These are phyloP conservation scores for Danio jaintianensis DNA, from an alignment of 2,797 vertebrate species.

Conservation along the genomic window DNA sequence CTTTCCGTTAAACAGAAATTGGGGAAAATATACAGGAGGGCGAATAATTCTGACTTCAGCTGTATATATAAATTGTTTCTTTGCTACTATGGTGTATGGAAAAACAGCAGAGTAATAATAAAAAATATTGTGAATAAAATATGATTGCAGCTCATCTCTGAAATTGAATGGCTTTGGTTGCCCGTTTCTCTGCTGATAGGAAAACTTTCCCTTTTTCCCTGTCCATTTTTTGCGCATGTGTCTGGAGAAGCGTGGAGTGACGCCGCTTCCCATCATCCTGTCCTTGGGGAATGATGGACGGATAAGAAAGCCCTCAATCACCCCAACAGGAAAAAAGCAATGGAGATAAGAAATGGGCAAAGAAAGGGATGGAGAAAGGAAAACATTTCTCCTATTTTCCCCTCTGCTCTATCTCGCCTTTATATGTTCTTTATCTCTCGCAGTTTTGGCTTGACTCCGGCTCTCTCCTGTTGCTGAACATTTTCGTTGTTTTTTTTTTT, in stretches of 20 bases:
- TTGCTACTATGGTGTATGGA: not conserved
- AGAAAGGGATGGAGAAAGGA: slow-evolving; percentile 55
- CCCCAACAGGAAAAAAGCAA: slow-evolving; percentile 58
- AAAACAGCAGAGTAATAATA: not conserved
- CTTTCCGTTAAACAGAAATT: too few species aligned
- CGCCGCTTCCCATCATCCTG: slow-evolving; percentile 52
- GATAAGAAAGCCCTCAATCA: slow-evolving; percentile 62
- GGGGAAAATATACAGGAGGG: too few species aligned
- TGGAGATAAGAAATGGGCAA: slow-evolving; percentile 57
- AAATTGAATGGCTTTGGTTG: not conserved
- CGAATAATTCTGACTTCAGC: too few species aligned
- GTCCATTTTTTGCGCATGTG: slow-evolving; percentile 10
- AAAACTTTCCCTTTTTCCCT: slow-evolving; percentile 17
- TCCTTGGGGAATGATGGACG: slow-evolving; percentile 63
- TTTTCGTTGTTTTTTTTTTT: slow-evolving; percentile 3
- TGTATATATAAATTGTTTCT: too few species aligned
- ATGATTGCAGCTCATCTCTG: not conserved
- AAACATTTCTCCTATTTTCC: slow-evolving; percentile 49
- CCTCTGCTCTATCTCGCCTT: slow-evolving; percentile 30
- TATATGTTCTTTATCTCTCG: slow-evolving; percentile 46
- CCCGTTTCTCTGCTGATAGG: slow-evolving; percentile 5
- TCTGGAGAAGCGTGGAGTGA: slow-evolving; percentile 55
- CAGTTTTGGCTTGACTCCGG: not conserved
- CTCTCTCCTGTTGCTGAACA: slow-evolving; percentile 30
- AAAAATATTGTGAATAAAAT: not conserved